These are phyloP conservation scores for Anguilla anguilla DNA, from an alignment of 2,797 vertebrate species.

Conservation along the genomic window DNA sequence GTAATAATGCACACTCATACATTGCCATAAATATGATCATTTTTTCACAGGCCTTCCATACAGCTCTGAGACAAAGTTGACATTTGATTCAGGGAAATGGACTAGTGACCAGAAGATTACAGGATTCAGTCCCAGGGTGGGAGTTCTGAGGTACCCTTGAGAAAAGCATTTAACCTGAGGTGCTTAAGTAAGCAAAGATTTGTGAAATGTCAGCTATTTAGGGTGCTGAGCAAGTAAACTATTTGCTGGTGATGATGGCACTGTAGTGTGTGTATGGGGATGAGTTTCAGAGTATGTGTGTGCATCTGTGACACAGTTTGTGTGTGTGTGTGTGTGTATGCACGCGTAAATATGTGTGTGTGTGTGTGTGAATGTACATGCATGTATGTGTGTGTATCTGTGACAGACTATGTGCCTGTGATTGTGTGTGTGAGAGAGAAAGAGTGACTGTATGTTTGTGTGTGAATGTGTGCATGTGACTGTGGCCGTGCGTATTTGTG, in stretches of 20 bases:
- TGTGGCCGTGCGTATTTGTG: not conserved
- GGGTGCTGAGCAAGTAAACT: conserved; percentile 1
- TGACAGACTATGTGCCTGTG: not conserved
- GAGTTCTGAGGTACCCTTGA: not conserved
- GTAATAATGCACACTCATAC: not conserved
- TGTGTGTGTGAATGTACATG: not conserved
- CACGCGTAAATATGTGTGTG: not conserved
- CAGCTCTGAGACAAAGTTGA: not conserved
- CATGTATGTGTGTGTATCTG: not conserved
- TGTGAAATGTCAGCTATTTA: conserved; percentile 16
- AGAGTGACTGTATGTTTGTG: not conserved
- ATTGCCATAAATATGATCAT: not conserved
- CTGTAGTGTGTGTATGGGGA: not conserved
- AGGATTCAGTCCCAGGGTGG: not conserved
- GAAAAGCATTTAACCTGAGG: not conserved
- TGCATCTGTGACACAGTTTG: not conserved
- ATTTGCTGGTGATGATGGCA: not conserved
- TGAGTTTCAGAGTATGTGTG: not conserved
- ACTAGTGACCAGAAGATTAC: conserved; percentile 9
- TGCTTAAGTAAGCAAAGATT: not conserved
- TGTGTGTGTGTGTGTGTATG: not conserved
- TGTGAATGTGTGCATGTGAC: no score
- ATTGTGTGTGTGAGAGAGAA: not conserved
- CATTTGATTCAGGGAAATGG: not conserved
- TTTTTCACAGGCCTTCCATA: not conserved